Evolutionary conservation across 2,888 invertebrate species (phyloP), one percentile per base, ranked within the genome.

Genomic region (Nephrotoma flavescens): DNA sequence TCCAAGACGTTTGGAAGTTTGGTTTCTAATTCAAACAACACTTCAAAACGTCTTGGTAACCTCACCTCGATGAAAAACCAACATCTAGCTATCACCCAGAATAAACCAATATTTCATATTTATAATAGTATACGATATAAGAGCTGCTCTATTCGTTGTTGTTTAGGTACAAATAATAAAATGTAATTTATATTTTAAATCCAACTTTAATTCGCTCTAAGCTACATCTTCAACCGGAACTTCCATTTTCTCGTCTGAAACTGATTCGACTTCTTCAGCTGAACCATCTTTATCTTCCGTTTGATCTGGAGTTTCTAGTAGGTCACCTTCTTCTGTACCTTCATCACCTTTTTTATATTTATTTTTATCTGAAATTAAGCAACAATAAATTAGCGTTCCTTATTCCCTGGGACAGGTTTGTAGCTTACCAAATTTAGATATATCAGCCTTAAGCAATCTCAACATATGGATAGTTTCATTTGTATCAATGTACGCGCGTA

Each of bases 381-480:
- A 87, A 42, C 86, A 41, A 87, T 84, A 19, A 83, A 12, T 85
- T 41, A 86, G 15, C 42, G 83, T 4, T 6, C 44, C 15, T 42
- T 71, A 45, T 85, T 19, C 47, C n/a, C n/a, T 11, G 31, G 31
- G 31, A 31, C 2, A 31, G 31, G 31, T 31, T 2, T 31, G 31
- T 52, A 31, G 91, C 92, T 91, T 92, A 96, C 97, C 96, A 90
- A 95, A 97, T 93, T 96, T 96, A 86, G 96, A 95, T 86, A 95
- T 94, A 91, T 98, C 98, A 6, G 95, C 96, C 0, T 97, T 97
- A 88, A 97, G 93, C 83, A 99, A 92, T 9, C 98, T 92, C 86
- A 99, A 92, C 89, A 96, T 96, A 91, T 99, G 99, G 31, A 97
- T 94, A 0, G 97, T 95, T 90, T 97, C 97, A 87, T 95, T 94